Conservation (phyloP, 30 jellyfish, hydroid and myxozoan species). For the Catostylus mosaicus region DNA sequence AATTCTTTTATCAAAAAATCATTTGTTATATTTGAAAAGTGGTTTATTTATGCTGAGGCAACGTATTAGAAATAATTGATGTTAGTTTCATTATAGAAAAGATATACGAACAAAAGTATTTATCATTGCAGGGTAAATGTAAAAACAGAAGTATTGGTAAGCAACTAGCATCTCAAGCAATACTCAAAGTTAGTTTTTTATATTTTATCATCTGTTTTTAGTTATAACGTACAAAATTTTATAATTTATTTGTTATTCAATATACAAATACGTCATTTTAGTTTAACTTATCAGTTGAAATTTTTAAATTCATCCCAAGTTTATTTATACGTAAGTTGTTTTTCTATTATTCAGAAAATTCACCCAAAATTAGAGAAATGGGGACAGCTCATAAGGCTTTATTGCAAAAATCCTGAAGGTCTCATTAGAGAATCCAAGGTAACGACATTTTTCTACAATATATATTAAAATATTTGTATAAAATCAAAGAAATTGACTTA, state of each 20-base stretch:
- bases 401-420: slow-evolving; percentile 30
- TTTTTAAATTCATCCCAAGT: no score
- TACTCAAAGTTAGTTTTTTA: slow-evolving; percentile 8
- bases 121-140: slow-evolving; percentile 30
- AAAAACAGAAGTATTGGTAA: slow-evolving; percentile 37
- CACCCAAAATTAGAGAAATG: slow-evolving; percentile 57
- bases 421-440: slow-evolving; percentile 50
- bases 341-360: slow-evolving; percentile 22
- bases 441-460: background rate
- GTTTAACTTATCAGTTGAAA: background rate
- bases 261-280: background rate
- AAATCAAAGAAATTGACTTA: background rate
- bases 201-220: background rate
- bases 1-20: background rate
- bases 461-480: background rate
- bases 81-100: background rate
- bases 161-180: slow-evolving; percentile 52
- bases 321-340: background rate
- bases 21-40: background rate
- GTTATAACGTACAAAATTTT: background rate
- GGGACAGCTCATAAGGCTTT: slow-evolving; percentile 50
- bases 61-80: background rate
- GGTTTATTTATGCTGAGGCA: no score
- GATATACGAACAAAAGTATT: background rate
- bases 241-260: background rate